Evolutionary conservation across 2,888 invertebrate species (phyloP), one percentile per base, ranked within the genome.

Genomic region (Lamellibrachia satsuma): DNA sequence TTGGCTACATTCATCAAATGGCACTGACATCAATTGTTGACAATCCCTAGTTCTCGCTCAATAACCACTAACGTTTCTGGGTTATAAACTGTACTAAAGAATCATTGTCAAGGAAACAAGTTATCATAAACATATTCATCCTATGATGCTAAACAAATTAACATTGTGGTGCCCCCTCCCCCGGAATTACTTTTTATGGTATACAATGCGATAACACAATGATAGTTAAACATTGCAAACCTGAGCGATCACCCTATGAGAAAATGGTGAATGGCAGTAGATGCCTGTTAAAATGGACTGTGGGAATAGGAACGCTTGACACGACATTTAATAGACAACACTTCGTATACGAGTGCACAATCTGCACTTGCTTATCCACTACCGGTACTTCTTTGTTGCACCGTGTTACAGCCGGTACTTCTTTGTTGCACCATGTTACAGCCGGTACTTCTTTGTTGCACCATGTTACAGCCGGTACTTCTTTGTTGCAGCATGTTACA

Each of bases 101-200:
- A 75, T 75, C 22, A 3, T 6, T 75, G 75, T n/a, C 75, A 75
- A 75, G 22, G 11, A 75, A 75, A 75, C 22, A 6, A 75, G 75
- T 75, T 75, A 22, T 75, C 75, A 75, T n/a, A 75, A 75, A 75
- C 75, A 75, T n/a, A 75, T 75, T 75, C 75, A n/a, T 75, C 75
- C 6, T 75, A 75, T 15, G 22, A 15, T 15, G 75, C n/a, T 75
- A 22, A 75, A 3, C n/a, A 75, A 22, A 75, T 22, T 22, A n/a
- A 75, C 11, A 75, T 75, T 75, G 75, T 75, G 39, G 39, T 39
- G 39, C 39, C 39, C 39, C 39, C 39, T 39, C 11, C 75, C 75
- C 75, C 75, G 15, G n/a, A 75, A 15, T 75, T 75, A 75, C 22
- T 75, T 22, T 75, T 75, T 22, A 15, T 75, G 75, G 75, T n/a